Conservation (phyloP, 37 sponge, comb jelly and placozoan species). For the Theonella swinhoei region DNA sequence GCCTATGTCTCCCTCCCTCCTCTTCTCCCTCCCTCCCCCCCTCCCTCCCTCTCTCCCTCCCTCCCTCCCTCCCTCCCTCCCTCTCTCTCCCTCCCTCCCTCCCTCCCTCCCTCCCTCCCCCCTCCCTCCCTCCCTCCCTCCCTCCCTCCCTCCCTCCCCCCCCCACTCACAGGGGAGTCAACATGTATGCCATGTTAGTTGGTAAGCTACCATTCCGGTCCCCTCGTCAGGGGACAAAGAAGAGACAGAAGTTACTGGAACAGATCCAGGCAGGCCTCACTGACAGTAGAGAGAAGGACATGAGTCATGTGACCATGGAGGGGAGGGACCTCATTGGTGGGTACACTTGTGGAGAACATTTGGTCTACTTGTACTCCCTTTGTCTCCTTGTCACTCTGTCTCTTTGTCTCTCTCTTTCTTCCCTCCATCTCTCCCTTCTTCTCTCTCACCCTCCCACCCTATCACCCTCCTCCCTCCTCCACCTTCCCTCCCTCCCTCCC, state of each 20-base stretch:
- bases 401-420: no score
- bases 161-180: conserved; percentile 84
- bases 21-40: neutral
- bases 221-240: conserved; percentile 86
- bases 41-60: neutral
- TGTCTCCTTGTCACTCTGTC: no score
- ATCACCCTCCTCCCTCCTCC: no score
- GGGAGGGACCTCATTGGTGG: conserved; percentile 35
- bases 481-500: no score
- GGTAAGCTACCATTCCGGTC: conserved; percentile 95
- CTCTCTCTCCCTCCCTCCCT: neutral
- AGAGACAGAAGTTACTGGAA: conserved; percentile 87
- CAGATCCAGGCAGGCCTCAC: conserved; percentile 88
- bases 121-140: neutral
- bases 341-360: no score
- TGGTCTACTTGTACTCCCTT: no score
- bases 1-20: neutral
- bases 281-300: conserved; percentile 83
- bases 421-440: no score
- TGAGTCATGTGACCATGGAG: conserved; percentile 72
- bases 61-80: neutral
- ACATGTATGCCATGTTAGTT: conserved; percentile 97
- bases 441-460: no score
- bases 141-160: neutral
- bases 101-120: neutral